Base-by-base conservation (phyloP, 2,888 invertebrate species). In the Lasioglossum figueresi region DNA sequence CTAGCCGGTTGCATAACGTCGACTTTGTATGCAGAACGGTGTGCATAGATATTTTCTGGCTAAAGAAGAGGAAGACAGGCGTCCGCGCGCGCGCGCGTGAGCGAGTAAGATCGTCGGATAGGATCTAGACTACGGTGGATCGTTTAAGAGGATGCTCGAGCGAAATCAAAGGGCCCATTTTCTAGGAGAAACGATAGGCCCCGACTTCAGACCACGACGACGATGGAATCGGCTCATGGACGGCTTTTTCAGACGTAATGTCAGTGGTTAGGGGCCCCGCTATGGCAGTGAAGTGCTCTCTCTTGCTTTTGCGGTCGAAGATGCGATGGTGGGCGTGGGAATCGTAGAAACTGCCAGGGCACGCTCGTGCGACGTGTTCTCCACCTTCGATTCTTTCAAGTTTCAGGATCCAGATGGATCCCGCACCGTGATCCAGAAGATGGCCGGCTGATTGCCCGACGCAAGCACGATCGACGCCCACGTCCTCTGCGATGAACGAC, bases 291-390 rank as follows among this genome's bases (percentile, higher is more conserved):
- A 76, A 52, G n/a, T 52, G 52, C 52, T 52, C 52, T 52, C 52
- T 23, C 52, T 23, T 10, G 23, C 52, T 52, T 52, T 52, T 52
- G 52, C 52, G 52, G 52, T 52, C 52, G 52, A 52, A 52, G 52
- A 52, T 52, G 52, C 37, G 66, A 81, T 72, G 86, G 92, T 91
- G 88, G 92, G 91, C 92, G 92, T 92, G 92, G 90, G 92, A 92
- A 92, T 92, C 83, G 84, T 89, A 89, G 89, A 92, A 91, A 91
- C 90, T 70, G 85, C 79, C 82, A 82, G 82, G 68, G 85, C 91
- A 86, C 88, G 88, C 84, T 89, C 66, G 27, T 27, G 66, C 79
- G 48, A 74, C 74, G 48, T 76, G 68, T 74, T 52, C 52, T 75
- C 82, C 87, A 88, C 76, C 81, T 70, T 63, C 73, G 76, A 66